Percentiles rank a stretch among this genome's conserved stretches.
These are phyloP conservation scores for Spilarctia lutea DNA, from an alignment of 2,888 invertebrate genomes.

Conservation along the genomic window DNA sequence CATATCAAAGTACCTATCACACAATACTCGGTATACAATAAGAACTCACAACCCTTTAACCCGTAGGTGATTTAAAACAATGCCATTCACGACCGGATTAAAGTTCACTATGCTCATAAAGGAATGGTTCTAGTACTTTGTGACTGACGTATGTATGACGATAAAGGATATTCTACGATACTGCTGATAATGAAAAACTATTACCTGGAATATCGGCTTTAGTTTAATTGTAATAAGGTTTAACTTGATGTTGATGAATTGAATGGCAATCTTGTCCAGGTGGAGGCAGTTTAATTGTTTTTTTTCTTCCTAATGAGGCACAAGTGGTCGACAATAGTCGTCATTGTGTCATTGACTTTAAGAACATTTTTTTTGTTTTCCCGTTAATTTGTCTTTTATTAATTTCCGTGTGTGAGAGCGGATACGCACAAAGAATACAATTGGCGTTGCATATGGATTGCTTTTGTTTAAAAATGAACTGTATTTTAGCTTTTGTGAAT, in stretches of 20 bases:
- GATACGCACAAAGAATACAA: conserved; percentile 58
- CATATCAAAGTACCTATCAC: conserved; percentile 49
- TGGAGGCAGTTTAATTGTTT: conserved; percentile 77
- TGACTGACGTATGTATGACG: conserved; percentile 74
- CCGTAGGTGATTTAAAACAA: conserved; percentile 76
- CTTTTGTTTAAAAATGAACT: conserved; percentile 35
- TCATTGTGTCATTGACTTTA: conserved; percentile 78
- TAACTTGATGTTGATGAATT: conserved; percentile 23
- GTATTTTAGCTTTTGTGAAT: conserved; percentile 27
- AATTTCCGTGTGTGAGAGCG: conserved; percentile 67
- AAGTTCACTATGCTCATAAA: conserved; percentile 83
- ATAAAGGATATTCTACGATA: conserved; percentile 47
- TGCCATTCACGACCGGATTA: conserved; percentile 78
- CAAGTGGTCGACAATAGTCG: conserved; percentile 80
- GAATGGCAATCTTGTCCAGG: conserved; percentile 56
- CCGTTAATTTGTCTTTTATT: conserved; percentile 75
- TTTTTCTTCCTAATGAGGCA: conserved; percentile 83
- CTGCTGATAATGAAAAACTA: conserved; percentile 29
- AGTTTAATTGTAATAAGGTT: conserved; percentile 46
- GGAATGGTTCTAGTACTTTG: conserved; percentile 74
- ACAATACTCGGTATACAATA: conserved; percentile 57
- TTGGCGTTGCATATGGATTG: conserved; percentile 52
- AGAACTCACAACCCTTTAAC: conserved; percentile 54
- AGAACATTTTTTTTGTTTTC: conserved; percentile 64
- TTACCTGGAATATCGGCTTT: conserved; percentile 53